phyloP scores from a whole-genome alignment of 2,888 invertebrate genomes.

The Diarsia rubi region DNA sequence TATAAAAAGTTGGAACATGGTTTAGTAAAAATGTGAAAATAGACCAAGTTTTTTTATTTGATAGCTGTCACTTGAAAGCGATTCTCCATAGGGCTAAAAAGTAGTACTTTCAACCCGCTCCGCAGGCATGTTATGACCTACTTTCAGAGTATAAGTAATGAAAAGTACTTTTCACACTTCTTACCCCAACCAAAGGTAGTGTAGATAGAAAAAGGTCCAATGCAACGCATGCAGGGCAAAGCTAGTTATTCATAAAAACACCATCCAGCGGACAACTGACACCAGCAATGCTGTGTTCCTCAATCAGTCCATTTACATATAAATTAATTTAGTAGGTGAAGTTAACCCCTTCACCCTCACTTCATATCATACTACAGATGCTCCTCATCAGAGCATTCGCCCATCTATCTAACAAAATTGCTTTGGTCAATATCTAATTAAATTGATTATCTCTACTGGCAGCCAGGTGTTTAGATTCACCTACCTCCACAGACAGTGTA shows the following conservation, averaged over 20 bases:
- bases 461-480: neutral
- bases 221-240: no score
- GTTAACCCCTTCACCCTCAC: constrained; percentile 12
- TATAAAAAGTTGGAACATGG: no score
- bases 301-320: neutral
- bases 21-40: no score
- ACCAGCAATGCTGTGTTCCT: constrained; percentile 2
- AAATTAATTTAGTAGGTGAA: neutral
- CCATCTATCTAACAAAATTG: neutral
- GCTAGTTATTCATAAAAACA: neutral
- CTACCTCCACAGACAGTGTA: constrained; percentile 2
- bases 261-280: neutral
- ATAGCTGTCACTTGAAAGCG: no score
- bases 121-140: no score
- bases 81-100: no score
- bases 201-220: no score
- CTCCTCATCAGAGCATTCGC: constrained; percentile 1
- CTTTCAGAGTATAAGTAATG: no score
- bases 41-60: no score
- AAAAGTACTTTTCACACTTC: no score
- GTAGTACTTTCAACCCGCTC: no score
- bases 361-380: neutral
- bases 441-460: neutral
- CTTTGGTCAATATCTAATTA: neutral
- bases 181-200: no score